These are phyloP conservation scores for Acrocephalus kingi DNA, from an alignment of 2,113 vertebrate species.

Conservation along the genomic window DNA sequence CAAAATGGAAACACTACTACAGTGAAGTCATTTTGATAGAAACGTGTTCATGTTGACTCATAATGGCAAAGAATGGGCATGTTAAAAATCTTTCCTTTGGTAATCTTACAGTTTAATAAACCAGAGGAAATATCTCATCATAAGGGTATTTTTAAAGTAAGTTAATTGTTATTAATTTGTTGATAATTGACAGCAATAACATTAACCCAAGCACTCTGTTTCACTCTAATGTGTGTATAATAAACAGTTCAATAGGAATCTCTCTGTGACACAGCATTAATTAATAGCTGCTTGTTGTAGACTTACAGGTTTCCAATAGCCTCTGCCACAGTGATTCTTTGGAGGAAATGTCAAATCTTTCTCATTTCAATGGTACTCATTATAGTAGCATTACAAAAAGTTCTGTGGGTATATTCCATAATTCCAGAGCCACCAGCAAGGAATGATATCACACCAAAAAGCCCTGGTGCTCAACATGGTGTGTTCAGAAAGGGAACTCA, in stretches of 20 bases:
- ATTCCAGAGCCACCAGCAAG: constrained; percentile 28
- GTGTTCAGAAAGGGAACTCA: not conserved
- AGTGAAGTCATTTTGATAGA: not conserved
- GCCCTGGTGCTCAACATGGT: not conserved
- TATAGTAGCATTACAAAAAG: constrained; percentile 21
- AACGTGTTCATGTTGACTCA: not conserved
- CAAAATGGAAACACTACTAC: not conserved
- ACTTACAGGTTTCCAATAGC: constrained; percentile 27
- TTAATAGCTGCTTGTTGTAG: constrained; percentile 29
- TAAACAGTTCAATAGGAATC: constrained; percentile 42
- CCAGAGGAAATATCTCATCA: not conserved
- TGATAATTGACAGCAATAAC: constrained; percentile 3
- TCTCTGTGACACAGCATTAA: constrained; percentile 27
- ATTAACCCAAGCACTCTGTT: constrained; percentile 20
- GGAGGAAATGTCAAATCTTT: constrained; percentile 13
- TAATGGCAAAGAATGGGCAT: not conserved
- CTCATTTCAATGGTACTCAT: constrained; percentile 49
- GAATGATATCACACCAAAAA: not conserved
- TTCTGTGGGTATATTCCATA: constrained; percentile 22
- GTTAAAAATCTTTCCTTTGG: not conserved
- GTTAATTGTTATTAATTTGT: constrained; percentile 25
- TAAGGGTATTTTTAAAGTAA: constrained; percentile 3
- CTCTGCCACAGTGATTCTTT: not conserved
- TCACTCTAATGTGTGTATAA: not conserved
- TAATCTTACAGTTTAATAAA: not conserved